Conservation (phyloP, 37 sponge, comb jelly and placozoan species). For the Spongia lamella region DNA sequence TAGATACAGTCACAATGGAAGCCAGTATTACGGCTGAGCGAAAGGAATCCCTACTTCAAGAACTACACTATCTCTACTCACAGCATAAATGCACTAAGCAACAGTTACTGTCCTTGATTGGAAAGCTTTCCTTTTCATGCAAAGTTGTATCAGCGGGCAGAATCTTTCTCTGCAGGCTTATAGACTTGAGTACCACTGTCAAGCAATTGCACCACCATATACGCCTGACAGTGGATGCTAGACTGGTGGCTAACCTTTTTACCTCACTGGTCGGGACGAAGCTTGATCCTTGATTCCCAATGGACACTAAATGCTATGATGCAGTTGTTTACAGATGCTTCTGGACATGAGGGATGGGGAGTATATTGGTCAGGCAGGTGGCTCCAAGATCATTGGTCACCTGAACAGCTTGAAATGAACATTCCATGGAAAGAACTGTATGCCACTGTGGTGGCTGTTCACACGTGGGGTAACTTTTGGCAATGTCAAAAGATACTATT, state of each 20-base stretch:
- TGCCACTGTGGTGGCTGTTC: constrained; percentile 28
- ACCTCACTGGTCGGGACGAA: constrained; percentile 11
- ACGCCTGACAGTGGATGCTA: constrained; percentile 8
- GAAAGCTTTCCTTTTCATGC: constrained; percentile 4
- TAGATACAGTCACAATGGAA: too few relatives aligned
- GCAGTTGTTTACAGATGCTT: constrained; percentile 16
- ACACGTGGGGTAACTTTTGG: constrained; percentile 14
- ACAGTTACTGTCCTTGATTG: constrained; percentile 25
- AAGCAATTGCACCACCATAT: constrained; percentile 19
- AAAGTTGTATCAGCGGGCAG: constrained; percentile 30
- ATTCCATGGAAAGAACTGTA: constrained; percentile 16
- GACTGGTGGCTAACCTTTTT: constrained; percentile 5
- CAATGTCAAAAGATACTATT: neutral
- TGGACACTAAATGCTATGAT: neutral
- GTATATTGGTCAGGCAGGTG: too few relatives aligned
- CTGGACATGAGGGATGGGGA: constrained; percentile 8
- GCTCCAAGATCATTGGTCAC: neutral
- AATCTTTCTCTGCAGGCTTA: constrained; percentile 29
- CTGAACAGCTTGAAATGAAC: neutral
- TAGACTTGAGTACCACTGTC: constrained; percentile 8
- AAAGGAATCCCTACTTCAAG: neutral
- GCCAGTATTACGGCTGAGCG: too few relatives aligned
- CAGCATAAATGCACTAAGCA: constrained; percentile 16
- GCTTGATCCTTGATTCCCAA: neutral
- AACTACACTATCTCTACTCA: constrained; percentile 3